Evolutionary conservation across 2,888 invertebrate species (phyloP), one percentile per base, ranked within the genome.

Genomic region (Synergus japonicus): DNA sequence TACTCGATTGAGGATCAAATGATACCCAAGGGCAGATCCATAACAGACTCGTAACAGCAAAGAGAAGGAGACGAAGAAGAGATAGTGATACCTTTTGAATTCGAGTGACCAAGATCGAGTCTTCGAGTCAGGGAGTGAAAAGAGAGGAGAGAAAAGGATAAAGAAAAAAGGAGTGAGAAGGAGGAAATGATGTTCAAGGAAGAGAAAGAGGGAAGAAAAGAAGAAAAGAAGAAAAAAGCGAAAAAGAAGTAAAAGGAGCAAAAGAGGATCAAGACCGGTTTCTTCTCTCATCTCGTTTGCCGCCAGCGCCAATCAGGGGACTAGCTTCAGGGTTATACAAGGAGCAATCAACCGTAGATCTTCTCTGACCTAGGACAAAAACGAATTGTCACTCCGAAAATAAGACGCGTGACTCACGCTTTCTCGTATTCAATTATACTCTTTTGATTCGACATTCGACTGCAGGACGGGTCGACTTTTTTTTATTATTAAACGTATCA

Each of bases 1-100:
- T 63, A 63, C 60, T 63, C 60, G 60, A 63, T 63, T 63, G 60
- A 63, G 60, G 29, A 63, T 63, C 60, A 63, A 63, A 63, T 63
- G 60, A 63, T 63, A 63, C 60, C 60, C 60, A 63, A 63, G 60
- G 60, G 60, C 60, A 63, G 60, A 63, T 63, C 60, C 60, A 63
- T 63, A 10, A 63, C 12, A 12, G n/a, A 63, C 60, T 29, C 18
- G 60, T 63, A 63, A 63, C 60, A 63, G 60, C 18, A 63, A 12
- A 29, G 60, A 29, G 60, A 63, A 63, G 60, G 18, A 60, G 9
- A 10, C 8, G 22, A 18, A 22, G 22, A 60, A 63, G 60, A 63
- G 60, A 63, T 29, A 63, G 60, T 18, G 29, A 63, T 29, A 13
- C 60, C 22, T 18, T 22, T 63, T 22, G 12, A 63, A 63, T 63